phyloP scores from a whole-genome alignment of 2,888 invertebrate species.

The Volucella inanis region DNA sequence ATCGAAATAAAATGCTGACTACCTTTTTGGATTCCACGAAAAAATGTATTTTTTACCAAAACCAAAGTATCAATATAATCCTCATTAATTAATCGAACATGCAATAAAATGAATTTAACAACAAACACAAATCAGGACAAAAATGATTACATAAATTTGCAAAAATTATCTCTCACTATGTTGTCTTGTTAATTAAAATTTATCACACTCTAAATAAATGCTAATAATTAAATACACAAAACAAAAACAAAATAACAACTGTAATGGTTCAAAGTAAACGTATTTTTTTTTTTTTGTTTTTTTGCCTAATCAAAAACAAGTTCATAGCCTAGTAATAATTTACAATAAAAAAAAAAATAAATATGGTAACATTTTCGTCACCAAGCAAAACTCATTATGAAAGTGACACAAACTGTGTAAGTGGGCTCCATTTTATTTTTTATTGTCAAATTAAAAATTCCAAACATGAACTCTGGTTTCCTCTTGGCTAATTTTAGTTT shows the following conservation, averaged over 20 bases:
- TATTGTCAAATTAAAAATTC: slow-evolving; percentile 26
- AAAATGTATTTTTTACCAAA: neutral
- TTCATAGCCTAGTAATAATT: slow-evolving; percentile 15
- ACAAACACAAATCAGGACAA: slow-evolving; percentile 42
- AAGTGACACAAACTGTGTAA: neutral
- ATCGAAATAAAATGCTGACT: slow-evolving; percentile 33
- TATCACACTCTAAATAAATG: slow-evolving; percentile 59
- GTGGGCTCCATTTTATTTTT: neutral
- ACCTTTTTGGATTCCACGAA: slow-evolving; percentile 17
- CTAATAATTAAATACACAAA: slow-evolving; percentile 32
- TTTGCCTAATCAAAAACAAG: slow-evolving; percentile 51
- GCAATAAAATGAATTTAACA: slow-evolving; percentile 53
- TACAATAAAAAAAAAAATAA: slow-evolving; percentile 12
- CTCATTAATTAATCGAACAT: slow-evolving; percentile 52
- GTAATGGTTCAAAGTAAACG: slow-evolving; percentile 10
- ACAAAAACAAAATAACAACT: slow-evolving; percentile 4
- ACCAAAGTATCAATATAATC: slow-evolving; percentile 33
- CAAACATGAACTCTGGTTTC: slow-evolving; percentile 38
- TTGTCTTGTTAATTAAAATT: slow-evolving; percentile 69
- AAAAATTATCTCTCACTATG: slow-evolving; percentile 36
- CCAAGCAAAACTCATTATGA: slow-evolving; percentile 19
- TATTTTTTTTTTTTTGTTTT: too few relatives aligned
- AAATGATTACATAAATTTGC: slow-evolving; percentile 57
- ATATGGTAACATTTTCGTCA: neutral
- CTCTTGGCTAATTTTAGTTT: slow-evolving; percentile 32